Base-by-base conservation (phyloP, 2,113 vertebrate genomes). In the Grammomys surdaster region DNA sequence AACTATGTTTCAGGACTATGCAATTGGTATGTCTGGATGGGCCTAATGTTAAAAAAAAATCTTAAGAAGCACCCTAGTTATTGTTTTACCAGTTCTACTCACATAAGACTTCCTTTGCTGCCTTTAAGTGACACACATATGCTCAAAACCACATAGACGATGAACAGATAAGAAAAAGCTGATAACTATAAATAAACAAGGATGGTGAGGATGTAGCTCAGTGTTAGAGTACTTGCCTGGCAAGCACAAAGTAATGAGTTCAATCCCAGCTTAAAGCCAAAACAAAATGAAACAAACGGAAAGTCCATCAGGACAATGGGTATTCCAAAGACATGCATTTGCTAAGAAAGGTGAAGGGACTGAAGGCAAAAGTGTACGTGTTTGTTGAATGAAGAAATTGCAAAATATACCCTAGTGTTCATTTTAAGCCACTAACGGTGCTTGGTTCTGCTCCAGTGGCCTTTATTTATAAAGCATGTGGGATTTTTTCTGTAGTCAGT, bases 321-420 rank as follows among this genome's bases (percentile, higher is more conserved):
- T 70, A 89, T 90, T 92, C 96, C 48, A 70, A 81, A 91, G 54
- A 87, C 7, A 0, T 86, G 16, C 93, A 67, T 95, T 93, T 88
- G 43, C 56, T 94, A 86, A 88, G 80, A 78, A 92, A 84, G 89
- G 2, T 16, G 93, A 82, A 20, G 16, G 26, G n/a, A 19, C 60
- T 92, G 93, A 51, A 48, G 14, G n/a, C 65, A 70, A 95, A 92
- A 82, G 28, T 76, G 43, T 84, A 36, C 17, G 84, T 51, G 2
- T 72, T 93, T 96, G 92, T 63, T 91, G 33, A 88, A 51, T 93
- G 43, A 94, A 94, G 84, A 96, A 90, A 73, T 93, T 96, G 82
- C 2, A 88, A 84, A 80, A 86, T 67, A 58, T 24, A 86, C 77
- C 75, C 36, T 24, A 94, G 67, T 54, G 10, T 70, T 90, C 33